Evolutionary conservation across 2,113 vertebrate genomes (phyloP).

Genomic region (Marcusenius ussheri): DNA sequence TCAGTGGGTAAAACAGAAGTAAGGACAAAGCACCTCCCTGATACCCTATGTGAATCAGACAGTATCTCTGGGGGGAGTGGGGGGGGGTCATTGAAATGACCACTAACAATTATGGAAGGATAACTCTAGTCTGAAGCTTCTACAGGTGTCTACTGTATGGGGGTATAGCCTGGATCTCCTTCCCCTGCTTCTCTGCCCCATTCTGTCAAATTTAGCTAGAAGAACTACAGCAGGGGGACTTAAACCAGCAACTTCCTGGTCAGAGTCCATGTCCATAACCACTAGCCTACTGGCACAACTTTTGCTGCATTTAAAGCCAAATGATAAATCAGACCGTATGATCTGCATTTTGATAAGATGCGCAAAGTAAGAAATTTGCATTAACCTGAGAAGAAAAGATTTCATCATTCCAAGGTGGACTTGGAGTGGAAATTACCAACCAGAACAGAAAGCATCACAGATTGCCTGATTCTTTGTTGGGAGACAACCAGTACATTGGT

Average conservation of each 20-base stretch:
- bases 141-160: not conserved
- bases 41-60: not conserved
- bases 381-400: not conserved
- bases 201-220: not conserved
- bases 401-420: not conserved
- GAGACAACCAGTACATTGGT: not conserved
- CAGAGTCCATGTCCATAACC: not conserved
- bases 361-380: not conserved
- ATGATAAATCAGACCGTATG: not conserved
- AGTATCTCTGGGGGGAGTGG: not conserved
- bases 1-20: not conserved
- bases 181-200: not conserved
- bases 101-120: not conserved
- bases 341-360: not conserved
- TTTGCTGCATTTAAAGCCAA: not conserved
- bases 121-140: not conserved
- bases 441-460: not conserved
- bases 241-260: not conserved
- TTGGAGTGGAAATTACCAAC: not conserved
- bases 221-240: not conserved
- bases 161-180: not conserved
- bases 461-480: not conserved
- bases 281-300: not conserved
- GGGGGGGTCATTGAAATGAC: not conserved
- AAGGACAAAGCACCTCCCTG: not conserved